A percentile compares a stretch with the other conserved stretches of the same genome.
phyloP scores from a whole-genome alignment of 2,888 invertebrate species.

The Ennomos fuscantarius region DNA sequence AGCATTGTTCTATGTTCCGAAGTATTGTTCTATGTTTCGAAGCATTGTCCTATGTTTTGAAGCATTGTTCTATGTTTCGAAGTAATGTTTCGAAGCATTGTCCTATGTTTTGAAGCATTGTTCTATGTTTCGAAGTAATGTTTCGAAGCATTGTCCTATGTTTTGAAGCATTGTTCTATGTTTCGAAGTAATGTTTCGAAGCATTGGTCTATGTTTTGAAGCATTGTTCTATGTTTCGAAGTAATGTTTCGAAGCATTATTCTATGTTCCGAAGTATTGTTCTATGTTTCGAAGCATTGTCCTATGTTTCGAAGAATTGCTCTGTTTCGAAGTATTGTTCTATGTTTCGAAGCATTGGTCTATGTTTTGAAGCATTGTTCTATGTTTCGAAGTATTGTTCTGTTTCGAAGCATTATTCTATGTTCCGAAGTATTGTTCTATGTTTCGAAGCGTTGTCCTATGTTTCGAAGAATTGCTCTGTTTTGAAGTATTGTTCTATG shows the following conservation, averaged over 20 bases:
- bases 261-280: slow-evolving; percentile 47
- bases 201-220: no score
- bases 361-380: slow-evolving; percentile 49
- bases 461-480: no score
- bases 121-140: no score
- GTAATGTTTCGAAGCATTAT: slow-evolving; percentile 35
- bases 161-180: slow-evolving; percentile 49
- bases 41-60: slow-evolving; percentile 49
- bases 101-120: slow-evolving; percentile 49
- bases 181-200: no score
- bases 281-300: slow-evolving; percentile 49
- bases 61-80: slow-evolving; percentile 49
- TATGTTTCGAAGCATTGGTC: slow-evolving; percentile 49
- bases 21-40: slow-evolving; percentile 49
- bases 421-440: slow-evolving; percentile 51
- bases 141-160: slow-evolving; percentile 49
- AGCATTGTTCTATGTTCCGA: slow-evolving; percentile 47
- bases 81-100: slow-evolving; percentile 37
- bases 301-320: no score
- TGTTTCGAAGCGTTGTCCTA: slow-evolving; percentile 49
- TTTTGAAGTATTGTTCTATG: slow-evolving; percentile 49
- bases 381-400: slow-evolving; percentile 49
- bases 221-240: slow-evolving; percentile 50
- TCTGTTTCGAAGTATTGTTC: slow-evolving; percentile 49
- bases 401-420: no score